Evolutionary conservation across 2,888 invertebrate species (phyloP), one percentile per base, ranked within the genome.

Genomic region (Limnephilus rhombicus): DNA sequence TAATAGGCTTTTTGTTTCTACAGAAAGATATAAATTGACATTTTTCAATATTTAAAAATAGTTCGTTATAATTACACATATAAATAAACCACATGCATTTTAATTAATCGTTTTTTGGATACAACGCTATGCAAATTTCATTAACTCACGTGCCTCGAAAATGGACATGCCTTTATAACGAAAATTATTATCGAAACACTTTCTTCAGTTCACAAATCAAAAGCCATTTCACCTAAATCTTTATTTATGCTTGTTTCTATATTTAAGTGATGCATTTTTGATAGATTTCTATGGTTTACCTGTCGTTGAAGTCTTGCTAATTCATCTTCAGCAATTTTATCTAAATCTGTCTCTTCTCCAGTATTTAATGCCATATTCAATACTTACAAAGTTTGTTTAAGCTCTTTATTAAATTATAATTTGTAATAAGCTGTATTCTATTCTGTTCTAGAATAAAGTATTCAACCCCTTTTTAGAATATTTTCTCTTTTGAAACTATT

Each of bases 271-370:
- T 24, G 5, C 7, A 7, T 68, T 0, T 68, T 31, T 1, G 31
- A 31, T 1, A 31, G 68, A 37, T 34, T n/a, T 4, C 15, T 82
- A 37, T 15, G 18, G 29, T 68, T 94, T 94, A 97, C 97, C 96
- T 98, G 98, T 94, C 98, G 96, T 94, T 98, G 98, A 83, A 99
- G 95, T 93, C 98, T 97, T 31, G 97, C 96, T 94, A 98, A 96
- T 95, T 99, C 98, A 92, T 97, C 97, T 94, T 98, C 97, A 3
- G 98, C 98, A 94, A 98, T 97, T 94, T 97, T 97, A 94, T 98
- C 98, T 95, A 98, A 96, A 95, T 98, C 98, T 94, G 96, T 95
- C 94, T 97, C 98, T 94, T 98, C 97, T 92, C 83, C 96, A 3
- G 94, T 94, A 1, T 95, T 95, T 0, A 94, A 94, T 2, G 95